Conservation (phyloP, 2,888 invertebrate genomes). For the Acrobasis suavella region DNA sequence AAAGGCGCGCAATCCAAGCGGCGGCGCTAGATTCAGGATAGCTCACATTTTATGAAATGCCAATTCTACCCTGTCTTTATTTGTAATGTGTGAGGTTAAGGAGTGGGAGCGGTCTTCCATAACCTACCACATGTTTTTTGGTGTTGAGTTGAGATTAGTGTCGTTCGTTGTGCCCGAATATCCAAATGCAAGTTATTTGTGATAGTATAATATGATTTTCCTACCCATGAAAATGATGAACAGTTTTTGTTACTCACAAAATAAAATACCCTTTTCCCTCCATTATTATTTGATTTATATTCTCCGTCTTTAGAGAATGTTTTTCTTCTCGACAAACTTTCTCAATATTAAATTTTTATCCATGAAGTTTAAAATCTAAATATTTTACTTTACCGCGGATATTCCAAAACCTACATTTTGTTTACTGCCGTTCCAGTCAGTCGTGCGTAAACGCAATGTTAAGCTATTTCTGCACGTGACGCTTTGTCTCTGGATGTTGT, state of each 20-base stretch:
- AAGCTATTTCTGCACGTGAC: conserved; percentile 1
- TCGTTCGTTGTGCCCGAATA: background rate
- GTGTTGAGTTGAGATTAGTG: conserved; percentile 15
- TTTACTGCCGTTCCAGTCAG: background rate
- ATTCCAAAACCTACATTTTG: background rate
- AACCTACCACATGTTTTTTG: conserved; percentile 18
- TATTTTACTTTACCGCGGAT: background rate
- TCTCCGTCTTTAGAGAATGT: too few relatives aligned
- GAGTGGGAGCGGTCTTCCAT: conserved; percentile 8
- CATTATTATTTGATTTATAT: too few relatives aligned
- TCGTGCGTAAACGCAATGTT: background rate
- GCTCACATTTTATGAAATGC: too few relatives aligned
- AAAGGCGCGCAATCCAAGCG: too few relatives aligned
- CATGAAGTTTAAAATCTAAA: background rate
- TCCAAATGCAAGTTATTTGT: background rate
- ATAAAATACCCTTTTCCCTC: too few relatives aligned
- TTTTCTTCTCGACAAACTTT: too few relatives aligned
- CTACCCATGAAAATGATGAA: too few relatives aligned
- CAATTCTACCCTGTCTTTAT: background rate
- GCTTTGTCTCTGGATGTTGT: background rate
- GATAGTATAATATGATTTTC: too few relatives aligned
- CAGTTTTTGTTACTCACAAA: too few relatives aligned
- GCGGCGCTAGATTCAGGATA: too few relatives aligned
- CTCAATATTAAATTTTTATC: background rate
- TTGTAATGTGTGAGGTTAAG: background rate